Conservation (phyloP, 2,113 vertebrate species). For the Gymnarchus niloticus region DNA sequence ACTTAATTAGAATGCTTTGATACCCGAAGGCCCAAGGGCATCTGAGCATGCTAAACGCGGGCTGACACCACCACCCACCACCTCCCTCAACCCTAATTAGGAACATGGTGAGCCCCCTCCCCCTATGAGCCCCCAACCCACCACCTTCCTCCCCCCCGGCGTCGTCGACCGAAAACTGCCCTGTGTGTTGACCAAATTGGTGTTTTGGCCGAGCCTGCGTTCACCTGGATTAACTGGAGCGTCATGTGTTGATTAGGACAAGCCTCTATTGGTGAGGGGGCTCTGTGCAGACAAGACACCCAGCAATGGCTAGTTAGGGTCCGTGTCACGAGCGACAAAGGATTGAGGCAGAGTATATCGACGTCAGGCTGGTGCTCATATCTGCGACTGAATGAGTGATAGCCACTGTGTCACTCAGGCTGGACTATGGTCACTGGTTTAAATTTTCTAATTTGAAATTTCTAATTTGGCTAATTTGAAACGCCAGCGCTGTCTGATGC, state of each 20-base stretch:
- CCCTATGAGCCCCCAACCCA: not conserved
- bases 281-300: not conserved
- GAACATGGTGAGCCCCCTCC: conserved; percentile 52
- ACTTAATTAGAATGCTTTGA: conserved; percentile 99
- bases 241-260: conserved; percentile 49
- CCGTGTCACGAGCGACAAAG: not conserved
- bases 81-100: conserved; percentile 72
- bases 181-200: conserved; percentile 64
- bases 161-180: conserved; percentile 34
- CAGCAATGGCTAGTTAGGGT: not conserved
- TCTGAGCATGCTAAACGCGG: conserved; percentile 93
- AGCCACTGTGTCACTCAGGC: conserved; percentile 33
- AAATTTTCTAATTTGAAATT: conserved; percentile 61
- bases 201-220: conserved; percentile 68
- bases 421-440: conserved; percentile 51
- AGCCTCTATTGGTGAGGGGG: conserved; percentile 57
- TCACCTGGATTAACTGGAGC: conserved; percentile 64
- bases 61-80: conserved; percentile 90
- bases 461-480: conserved; percentile 53
- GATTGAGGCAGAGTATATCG: conserved; percentile 42
- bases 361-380: no score
- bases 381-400: conserved; percentile 57
- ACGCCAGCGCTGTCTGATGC: conserved; percentile 51
- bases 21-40: conserved; percentile 96
- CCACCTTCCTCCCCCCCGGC: conserved; percentile 34